phyloP scores from a whole-genome alignment of 2,113 vertebrate genomes.

The Sprattus sprattus region DNA sequence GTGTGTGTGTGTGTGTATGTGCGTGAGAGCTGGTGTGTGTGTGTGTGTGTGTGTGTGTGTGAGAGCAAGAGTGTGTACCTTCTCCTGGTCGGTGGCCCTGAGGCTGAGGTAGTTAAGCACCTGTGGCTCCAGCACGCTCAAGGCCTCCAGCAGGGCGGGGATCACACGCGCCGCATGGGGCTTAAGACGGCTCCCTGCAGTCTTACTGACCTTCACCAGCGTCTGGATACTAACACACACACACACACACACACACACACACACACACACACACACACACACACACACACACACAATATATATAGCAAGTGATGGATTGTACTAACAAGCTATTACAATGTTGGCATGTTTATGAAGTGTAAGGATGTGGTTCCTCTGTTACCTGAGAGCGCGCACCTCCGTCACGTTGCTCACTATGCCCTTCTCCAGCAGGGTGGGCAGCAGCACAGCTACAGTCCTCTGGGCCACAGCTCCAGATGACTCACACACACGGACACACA shows the following conservation, averaged over 20 bases:
- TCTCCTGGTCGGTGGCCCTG: conserved; percentile 94
- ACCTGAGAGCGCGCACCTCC: conserved; percentile 96
- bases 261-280: conserved; percentile 8
- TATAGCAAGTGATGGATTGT: too few species aligned
- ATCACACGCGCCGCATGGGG: conserved; percentile 91
- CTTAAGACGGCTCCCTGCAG: conserved; percentile 88
- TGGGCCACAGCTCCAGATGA: conserved; percentile 85
- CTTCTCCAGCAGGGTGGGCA: conserved; percentile 94
- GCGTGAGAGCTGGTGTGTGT: not conserved
- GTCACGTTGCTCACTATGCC: conserved; percentile 91
- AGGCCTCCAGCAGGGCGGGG: conserved; percentile 89
- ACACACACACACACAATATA: not conserved
- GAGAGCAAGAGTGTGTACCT: conserved; percentile 68
- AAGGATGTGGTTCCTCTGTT: too few species aligned
- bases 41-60: not conserved
- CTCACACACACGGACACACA: conserved; percentile 95
- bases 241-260: not conserved
- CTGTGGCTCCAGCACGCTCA: conserved; percentile 92
- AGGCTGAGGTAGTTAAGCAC: conserved; percentile 97
- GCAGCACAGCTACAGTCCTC: conserved; percentile 81
- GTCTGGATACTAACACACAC: conserved; percentile 84
- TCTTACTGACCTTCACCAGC: conserved; percentile 96
- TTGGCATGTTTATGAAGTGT: not conserved
- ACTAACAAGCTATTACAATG: too few species aligned
- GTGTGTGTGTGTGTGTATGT: not conserved